Base-by-base conservation (phyloP, 2,113 vertebrate genomes). In the Oryzias woworae region DNA sequence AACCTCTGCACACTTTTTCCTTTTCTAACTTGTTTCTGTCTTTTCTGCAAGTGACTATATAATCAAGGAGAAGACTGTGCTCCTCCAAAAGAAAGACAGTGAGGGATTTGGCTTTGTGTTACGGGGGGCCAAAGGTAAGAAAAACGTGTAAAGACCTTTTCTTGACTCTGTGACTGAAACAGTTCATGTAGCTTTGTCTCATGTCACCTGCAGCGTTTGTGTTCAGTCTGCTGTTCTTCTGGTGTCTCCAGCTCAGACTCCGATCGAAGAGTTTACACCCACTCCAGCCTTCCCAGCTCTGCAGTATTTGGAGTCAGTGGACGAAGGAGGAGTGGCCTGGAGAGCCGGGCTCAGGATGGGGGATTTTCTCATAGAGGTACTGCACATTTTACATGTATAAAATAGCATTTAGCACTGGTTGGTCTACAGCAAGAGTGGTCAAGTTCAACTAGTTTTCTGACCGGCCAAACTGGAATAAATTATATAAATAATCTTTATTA, bases 51-150 rank as follows among this genome's bases (percentile, higher is more conserved):
- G 95, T 87, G 95, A 96, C 92, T 97, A 96, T 85, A 95, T 97
- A 87, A 96, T 97, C 81, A 96, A 96, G 83, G 95, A 97, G 91
- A 97, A 97, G 91, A 94, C 94, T 0, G 95, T 97, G 51, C 87
- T 96, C 49, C 90, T 96, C 76, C 95, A 96, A 92, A 97, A 97
- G 83, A 95, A 95, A 84, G 95, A 97, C 91, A 97, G 93, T n/a
- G 95, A 97, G 82, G 95, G 95, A 14, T 97, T 97, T 20, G 95
- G 95, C 69, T 97, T 97, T 81, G 95, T 97, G 85, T 92, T 97
- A 54, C 89, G 95, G 81, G 95, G 95, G 47, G 95, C 95, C 79
- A 97, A 97, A 93, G 95, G 95, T 97, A 89, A 93, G 91, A 53
- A 24, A 15, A 0, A 1, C 42, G 22, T 23, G 47, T 1, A 47